phyloP scores from a whole-genome alignment of 2,888 invertebrate species.

The Hypolimnas misippus region DNA sequence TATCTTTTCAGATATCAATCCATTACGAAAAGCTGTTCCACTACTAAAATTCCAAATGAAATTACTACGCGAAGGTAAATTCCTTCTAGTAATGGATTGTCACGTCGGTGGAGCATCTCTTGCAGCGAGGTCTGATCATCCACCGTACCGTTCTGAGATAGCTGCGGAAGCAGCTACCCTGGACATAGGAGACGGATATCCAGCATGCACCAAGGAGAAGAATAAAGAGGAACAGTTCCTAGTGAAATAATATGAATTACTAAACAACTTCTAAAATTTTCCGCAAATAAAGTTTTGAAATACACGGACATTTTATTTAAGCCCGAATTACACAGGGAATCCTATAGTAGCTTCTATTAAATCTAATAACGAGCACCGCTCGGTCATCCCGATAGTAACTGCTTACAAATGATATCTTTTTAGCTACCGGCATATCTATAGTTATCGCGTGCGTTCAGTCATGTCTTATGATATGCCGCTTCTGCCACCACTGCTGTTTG shows the following conservation, averaged over 20 bases:
- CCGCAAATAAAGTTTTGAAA: too few relatives aligned
- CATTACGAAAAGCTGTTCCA: slow-evolving; percentile 51
- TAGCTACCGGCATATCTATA: too few relatives aligned
- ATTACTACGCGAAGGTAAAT: slow-evolving; percentile 55
- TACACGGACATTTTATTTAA: too few relatives aligned
- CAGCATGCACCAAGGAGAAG: slow-evolving; percentile 54
- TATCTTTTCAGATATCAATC: slow-evolving; percentile 54
- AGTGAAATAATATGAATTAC: slow-evolving; percentile 34
- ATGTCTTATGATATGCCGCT: too few relatives aligned
- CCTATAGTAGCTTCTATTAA: too few relatives aligned
- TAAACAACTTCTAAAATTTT: too few relatives aligned
- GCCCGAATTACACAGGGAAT: too few relatives aligned
- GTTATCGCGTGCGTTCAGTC: too few relatives aligned
- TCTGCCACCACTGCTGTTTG: too few relatives aligned
- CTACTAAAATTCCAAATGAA: slow-evolving; percentile 65
- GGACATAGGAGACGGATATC: slow-evolving; percentile 54
- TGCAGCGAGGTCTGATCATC: slow-evolving; percentile 39
- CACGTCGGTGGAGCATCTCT: slow-evolving; percentile 45
- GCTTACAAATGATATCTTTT: too few relatives aligned
- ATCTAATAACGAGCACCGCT: too few relatives aligned
- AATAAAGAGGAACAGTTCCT: slow-evolving; percentile 50
- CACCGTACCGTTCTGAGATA: slow-evolving; percentile 55
- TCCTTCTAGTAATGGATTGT: slow-evolving; percentile 65
- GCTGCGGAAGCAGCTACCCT: slow-evolving; percentile 46
- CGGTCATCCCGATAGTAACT: too few relatives aligned